These are phyloP conservation scores for Ceratina calcarata DNA, from an alignment of 1,140 invertebrate species.

Conservation along the genomic window DNA sequence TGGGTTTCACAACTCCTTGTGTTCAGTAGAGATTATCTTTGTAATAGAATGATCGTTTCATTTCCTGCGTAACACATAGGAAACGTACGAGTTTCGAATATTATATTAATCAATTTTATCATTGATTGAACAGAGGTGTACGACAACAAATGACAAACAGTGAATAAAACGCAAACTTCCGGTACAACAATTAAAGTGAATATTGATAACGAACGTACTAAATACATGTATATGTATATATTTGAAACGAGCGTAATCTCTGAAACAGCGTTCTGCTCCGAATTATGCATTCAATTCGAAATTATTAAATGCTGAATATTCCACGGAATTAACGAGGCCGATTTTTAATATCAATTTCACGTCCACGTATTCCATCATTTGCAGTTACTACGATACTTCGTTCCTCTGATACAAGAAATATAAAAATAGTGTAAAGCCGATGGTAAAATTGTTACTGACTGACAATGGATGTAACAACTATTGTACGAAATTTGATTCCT, in stretches of 20 bases:
- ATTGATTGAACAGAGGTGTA: neutral
- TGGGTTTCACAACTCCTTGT: too few relatives aligned
- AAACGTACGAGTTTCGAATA: neutral
- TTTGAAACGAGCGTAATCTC: neutral
- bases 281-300: neutral
- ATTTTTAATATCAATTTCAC: too few relatives aligned
- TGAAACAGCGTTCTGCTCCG: neutral
- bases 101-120: constrained; percentile 7
- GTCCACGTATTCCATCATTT: too few relatives aligned
- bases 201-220: neutral
- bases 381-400: too few relatives aligned
- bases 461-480: neutral
- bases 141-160: neutral
- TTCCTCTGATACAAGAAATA: too few relatives aligned
- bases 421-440: too few relatives aligned
- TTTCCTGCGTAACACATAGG: neutral
- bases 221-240: neutral
- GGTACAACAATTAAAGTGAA: constrained; percentile 1
- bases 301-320: neutral
- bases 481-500: too few relatives aligned
- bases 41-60: neutral
- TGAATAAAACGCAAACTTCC: neutral
- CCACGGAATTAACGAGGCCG: too few relatives aligned
- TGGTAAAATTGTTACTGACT: too few relatives aligned
- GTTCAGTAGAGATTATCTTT: too few relatives aligned